Conservation (phyloP, 1,140 invertebrate genomes). For the Cotesia vestalis region DNA sequence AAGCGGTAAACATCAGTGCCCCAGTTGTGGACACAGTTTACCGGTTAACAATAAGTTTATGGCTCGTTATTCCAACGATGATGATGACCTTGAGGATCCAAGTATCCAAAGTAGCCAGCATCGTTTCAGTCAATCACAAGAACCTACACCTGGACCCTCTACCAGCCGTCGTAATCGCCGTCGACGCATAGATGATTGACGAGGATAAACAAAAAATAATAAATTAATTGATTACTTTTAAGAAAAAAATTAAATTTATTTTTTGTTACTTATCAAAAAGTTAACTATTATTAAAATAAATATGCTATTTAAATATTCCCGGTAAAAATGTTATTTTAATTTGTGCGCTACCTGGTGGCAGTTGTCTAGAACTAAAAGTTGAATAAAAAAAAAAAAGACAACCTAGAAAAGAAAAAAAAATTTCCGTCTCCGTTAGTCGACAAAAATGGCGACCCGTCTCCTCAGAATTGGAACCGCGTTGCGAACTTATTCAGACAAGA, state of each 20-base stretch:
- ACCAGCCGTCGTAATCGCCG: neutral
- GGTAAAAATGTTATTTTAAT: too few species aligned
- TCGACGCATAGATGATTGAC: too few species aligned
- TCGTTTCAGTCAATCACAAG: neutral
- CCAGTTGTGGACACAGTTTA: neutral
- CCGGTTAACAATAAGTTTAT: neutral
- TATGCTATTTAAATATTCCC: too few species aligned
- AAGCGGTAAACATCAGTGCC: neutral
- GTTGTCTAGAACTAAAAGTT: too few species aligned
- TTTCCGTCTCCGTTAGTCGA: conserved; percentile 14
- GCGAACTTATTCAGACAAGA: conserved; percentile 59
- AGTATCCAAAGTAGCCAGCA: too few species aligned
- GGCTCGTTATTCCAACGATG: neutral
- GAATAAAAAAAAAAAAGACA: neutral
- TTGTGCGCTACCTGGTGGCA: neutral
- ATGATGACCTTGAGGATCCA: too few species aligned
- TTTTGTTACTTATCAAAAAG: too few species aligned
- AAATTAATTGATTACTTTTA: too few species aligned
- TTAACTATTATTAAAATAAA: too few species aligned
- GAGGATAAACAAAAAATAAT: too few species aligned
- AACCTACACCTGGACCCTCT: neutral
- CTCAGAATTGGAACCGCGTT: conserved; percentile 57
- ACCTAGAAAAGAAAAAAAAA: neutral
- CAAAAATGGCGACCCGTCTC: conserved; percentile 65
- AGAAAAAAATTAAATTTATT: too few species aligned